phyloP scores from a whole-genome alignment of 1,140 invertebrate species.

The Drosophila parvula region DNA sequence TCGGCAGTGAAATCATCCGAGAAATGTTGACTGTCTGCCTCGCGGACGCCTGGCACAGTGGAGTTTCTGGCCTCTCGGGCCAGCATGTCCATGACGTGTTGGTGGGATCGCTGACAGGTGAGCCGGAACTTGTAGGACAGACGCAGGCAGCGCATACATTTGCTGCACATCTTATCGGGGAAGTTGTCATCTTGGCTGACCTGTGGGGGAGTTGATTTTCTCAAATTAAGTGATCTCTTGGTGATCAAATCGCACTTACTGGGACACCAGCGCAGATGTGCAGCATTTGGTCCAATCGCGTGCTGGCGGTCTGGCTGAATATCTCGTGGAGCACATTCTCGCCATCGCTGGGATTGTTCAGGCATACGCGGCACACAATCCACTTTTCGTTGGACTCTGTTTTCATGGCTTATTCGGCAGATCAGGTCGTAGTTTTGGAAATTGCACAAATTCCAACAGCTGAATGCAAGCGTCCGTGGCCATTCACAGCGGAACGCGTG shows the following conservation, averaged over 20 bases:
- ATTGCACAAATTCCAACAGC: slow-evolving; percentile 23
- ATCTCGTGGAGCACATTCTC: slow-evolving; percentile 85
- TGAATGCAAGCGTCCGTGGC: slow-evolving; percentile 32
- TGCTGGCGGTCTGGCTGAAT: slow-evolving; percentile 84
- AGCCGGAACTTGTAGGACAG: slow-evolving; percentile 66
- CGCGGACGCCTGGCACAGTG: neutral
- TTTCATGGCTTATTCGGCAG: slow-evolving; percentile 48
- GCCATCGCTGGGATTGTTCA: slow-evolving; percentile 68
- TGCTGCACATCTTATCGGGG: slow-evolving; percentile 73
- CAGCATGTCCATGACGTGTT: slow-evolving; percentile 67
- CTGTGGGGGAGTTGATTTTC: slow-evolving; percentile 14
- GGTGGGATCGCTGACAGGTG: slow-evolving; percentile 72
- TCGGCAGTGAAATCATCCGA: slow-evolving; percentile 32
- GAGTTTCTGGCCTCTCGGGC: slow-evolving; percentile 34
- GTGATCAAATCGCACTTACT: slow-evolving; percentile 26
- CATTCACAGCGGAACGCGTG: slow-evolving; percentile 20
- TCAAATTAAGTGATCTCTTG: neutral
- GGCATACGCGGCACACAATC: slow-evolving; percentile 86
- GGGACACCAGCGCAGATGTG: slow-evolving; percentile 75
- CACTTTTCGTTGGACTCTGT: slow-evolving; percentile 84
- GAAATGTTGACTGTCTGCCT: slow-evolving; percentile 13
- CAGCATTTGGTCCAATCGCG: slow-evolving; percentile 85
- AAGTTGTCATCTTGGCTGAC: slow-evolving; percentile 69
- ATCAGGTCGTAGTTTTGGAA: slow-evolving; percentile 1
- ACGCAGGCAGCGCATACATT: slow-evolving; percentile 58